Evolutionary conservation across 1,140 invertebrate genomes (phyloP), one percentile per base, ranked within the genome.

Genomic region (Rhagoletis zephyria): DNA sequence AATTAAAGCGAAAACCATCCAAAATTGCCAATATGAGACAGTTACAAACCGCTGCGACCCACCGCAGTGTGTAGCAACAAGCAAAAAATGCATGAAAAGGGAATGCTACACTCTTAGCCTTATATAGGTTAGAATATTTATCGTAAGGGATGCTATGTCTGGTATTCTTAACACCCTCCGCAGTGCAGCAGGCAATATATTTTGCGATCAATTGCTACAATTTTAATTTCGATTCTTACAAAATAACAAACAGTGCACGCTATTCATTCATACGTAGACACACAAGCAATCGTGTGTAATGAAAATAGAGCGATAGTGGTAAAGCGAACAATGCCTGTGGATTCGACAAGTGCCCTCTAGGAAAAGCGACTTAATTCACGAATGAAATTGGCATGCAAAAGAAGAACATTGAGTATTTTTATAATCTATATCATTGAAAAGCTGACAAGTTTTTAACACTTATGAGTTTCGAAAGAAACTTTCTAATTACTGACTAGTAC

Each of bases 171-270:
- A n/a, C 61, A 63, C 61, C 61, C 61, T n/a, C 61, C 0, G 12
- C 12, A 4, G 0, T 14, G 61, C 61, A n/a, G n/a, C 9, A 63
- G 51, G 51, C 74, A 56, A 81, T 81, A 81, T 56, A 81, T 81
- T 56, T 1, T 59, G 48, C 7, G 0, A 56, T 19, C 2, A 30
- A 81, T 56, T 81, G 48, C 48, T 10, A 59, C 74, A 81, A 56
- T 81, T 81, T 81, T 81, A 81, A 81, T 81, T 59, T 81, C 2
- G n/a, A 59, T 81, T 81, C 48, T 3, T 48, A 10, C 45, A n/a
- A 42, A n/a, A 63, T 1, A 9, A 63, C 61, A 63, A 63, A 63
- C 12, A 63, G 9, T 63, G 1, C 30, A 30, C 30, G 30, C 16
- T 14, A 63, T n/a, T 63, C n/a, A 63, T 63, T 12, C 61, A 63